These are phyloP conservation scores for Lasioglossum malachurum DNA, from an alignment of 2,888 invertebrate species.

Conservation along the genomic window DNA sequence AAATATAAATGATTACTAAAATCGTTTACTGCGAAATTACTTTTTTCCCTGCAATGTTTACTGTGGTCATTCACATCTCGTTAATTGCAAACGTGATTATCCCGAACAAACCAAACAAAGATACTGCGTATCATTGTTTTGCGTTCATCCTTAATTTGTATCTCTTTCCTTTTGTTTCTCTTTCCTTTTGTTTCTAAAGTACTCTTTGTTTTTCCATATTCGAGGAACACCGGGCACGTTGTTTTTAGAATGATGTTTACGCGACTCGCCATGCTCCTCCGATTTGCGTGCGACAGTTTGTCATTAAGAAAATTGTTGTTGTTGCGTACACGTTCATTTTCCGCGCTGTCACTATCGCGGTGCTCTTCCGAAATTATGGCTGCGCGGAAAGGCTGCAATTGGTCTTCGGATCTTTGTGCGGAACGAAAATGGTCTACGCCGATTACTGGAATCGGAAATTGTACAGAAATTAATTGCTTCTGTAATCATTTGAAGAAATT, in stretches of 20 bases:
- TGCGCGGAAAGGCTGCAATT: not conserved
- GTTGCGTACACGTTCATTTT: not conserved
- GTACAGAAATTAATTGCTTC: not conserved
- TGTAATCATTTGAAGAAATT: no score
- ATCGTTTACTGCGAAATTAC: not conserved
- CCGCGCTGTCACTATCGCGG: not conserved
- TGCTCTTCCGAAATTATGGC: not conserved
- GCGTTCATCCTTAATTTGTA: not conserved
- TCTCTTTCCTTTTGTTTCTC: not conserved
- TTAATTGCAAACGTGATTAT: not conserved
- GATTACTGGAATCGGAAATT: not conserved
- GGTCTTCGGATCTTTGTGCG: not conserved
- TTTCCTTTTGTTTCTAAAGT: not conserved
- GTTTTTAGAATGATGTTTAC: slow-evolving; percentile 1
- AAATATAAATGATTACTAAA: not conserved
- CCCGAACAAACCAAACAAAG: no score
- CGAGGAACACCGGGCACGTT: not conserved
- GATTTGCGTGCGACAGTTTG: not conserved
- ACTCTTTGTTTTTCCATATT: not conserved
- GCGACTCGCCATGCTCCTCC: not conserved
- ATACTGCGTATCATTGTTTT: not conserved
- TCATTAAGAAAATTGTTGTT: not conserved
- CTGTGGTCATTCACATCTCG: not conserved
- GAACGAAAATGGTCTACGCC: not conserved
- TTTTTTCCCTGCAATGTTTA: not conserved